Evolutionary conservation across 2,888 invertebrate species (phyloP).

Genomic region (Aphelenchoides bicaudatus): DNA sequence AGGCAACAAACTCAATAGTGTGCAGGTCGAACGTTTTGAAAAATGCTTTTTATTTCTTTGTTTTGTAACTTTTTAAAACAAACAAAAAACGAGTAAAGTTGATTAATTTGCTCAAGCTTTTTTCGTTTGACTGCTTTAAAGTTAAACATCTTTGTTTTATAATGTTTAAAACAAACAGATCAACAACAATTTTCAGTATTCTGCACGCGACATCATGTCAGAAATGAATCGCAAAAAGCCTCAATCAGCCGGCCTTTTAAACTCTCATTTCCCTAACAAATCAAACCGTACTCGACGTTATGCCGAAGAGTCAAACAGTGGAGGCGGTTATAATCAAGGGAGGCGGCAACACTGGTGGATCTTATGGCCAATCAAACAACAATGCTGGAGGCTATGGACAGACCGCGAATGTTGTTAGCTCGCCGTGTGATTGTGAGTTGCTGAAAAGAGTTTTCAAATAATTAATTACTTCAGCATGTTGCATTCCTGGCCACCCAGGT

Average conservation of each 20-base stretch:
- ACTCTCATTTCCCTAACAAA: not conserved
- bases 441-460: not conserved
- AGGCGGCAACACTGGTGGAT: too few relatives aligned
- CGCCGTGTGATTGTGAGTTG: conserved; percentile 37
- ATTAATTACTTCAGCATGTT: conserved; percentile 39
- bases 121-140: too few relatives aligned
- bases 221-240: conserved; percentile 55
- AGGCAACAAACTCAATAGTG: too few relatives aligned
- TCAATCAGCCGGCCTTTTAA: conserved; percentile 20
- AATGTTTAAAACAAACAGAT: conserved; percentile 1
- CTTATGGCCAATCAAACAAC: too few relatives aligned
- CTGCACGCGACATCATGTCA: conserved; percentile 57
- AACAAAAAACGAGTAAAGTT: not conserved
- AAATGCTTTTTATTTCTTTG: not conserved
- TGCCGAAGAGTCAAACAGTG: conserved; percentile 24
- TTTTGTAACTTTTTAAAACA: not conserved
- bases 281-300: conserved; percentile 44
- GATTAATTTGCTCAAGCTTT: too few relatives aligned
- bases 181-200: conserved; percentile 35
- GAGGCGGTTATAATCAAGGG: not conserved
- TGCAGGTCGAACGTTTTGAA: not conserved
- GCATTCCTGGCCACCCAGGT: conserved; percentile 57
- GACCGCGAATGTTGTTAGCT: conserved; percentile 31
- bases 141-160: too few relatives aligned
- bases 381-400: too few relatives aligned